Evolutionary conservation across 2,113 vertebrate species (phyloP).

Genomic region (Rhinogobius similis): DNA sequence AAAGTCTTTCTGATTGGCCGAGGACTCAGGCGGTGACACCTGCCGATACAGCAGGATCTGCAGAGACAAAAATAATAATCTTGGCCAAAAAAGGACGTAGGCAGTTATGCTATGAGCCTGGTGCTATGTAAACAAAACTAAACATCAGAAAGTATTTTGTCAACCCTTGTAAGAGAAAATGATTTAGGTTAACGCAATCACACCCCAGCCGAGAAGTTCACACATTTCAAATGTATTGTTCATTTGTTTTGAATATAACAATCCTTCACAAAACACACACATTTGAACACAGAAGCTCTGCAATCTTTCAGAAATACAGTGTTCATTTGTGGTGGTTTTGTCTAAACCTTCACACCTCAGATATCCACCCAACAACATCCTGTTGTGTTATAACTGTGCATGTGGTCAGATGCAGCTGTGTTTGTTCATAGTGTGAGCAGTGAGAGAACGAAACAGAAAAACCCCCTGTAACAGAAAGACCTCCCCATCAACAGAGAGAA

Average conservation of each 20-base stretch:
- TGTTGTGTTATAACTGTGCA: slow-evolving; percentile 65
- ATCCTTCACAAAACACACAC: not conserved
- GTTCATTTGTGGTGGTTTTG: slow-evolving; percentile 53
- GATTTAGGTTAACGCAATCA: not conserved
- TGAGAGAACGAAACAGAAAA: slow-evolving; percentile 49
- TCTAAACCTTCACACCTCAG: slow-evolving; percentile 66
- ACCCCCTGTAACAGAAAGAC: slow-evolving; percentile 55
- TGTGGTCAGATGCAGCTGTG: slow-evolving; percentile 67
- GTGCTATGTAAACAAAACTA: not conserved
- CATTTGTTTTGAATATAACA: not conserved
- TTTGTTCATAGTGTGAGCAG: slow-evolving; percentile 19
- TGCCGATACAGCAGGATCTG: too few species aligned
- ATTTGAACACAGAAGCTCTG: slow-evolving; percentile 8
- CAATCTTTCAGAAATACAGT: slow-evolving; percentile 50
- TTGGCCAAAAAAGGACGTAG: too few species aligned
- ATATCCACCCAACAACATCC: slow-evolving; percentile 70
- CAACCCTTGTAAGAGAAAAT: not conserved
- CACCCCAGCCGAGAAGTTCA: not conserved
- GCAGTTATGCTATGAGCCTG: too few species aligned
- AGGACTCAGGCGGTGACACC: too few species aligned
- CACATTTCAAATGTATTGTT: not conserved
- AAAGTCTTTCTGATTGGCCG: too few species aligned
- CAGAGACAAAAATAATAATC: too few species aligned
- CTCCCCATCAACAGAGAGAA: slow-evolving; percentile 43
- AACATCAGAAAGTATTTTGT: not conserved